A percentile compares a stretch with the other conserved stretches of the same genome.
Conservation (phyloP, 2,113 vertebrate genomes). For the Axis porcinus region DNA sequence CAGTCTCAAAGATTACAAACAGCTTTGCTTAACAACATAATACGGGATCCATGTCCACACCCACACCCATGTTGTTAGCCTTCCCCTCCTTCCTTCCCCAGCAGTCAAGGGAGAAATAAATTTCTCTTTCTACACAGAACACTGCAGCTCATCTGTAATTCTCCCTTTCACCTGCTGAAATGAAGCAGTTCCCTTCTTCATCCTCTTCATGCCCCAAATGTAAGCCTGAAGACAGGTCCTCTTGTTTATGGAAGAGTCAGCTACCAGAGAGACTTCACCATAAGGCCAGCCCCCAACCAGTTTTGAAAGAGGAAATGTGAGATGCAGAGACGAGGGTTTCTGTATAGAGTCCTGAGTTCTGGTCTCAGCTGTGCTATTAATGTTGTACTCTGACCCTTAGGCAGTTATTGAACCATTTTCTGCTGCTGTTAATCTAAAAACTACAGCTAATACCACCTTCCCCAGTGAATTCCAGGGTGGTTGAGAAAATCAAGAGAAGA, state of each 20-base stretch:
- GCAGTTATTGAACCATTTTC: background rate
- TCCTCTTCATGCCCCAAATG: background rate
- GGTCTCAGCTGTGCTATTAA: background rate
- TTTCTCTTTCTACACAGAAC: conserved; percentile 12
- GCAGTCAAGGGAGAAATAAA: background rate
- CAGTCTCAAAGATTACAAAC: conserved; percentile 53
- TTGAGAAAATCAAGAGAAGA: conserved; percentile 25
- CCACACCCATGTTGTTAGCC: background rate
- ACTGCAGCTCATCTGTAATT: background rate
- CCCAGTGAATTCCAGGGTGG: background rate
- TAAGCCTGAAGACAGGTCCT: background rate
- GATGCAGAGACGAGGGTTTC: background rate
- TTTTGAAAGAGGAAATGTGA: background rate
- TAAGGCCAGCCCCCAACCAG: too few relatives aligned
- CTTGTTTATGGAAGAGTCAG: background rate
- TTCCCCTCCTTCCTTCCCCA: background rate
- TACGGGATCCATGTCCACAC: conserved; percentile 7
- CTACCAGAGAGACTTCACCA: background rate
- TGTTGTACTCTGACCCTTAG: background rate
- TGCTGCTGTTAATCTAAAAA: background rate
- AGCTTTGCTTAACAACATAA: conserved; percentile 55
- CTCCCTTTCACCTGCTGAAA: background rate
- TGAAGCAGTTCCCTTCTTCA: background rate
- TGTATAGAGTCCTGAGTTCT: background rate
- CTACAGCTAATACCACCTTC: background rate